Conservation (phyloP, 2,797 vertebrate genomes). For the Siniperca undulata region DNA sequence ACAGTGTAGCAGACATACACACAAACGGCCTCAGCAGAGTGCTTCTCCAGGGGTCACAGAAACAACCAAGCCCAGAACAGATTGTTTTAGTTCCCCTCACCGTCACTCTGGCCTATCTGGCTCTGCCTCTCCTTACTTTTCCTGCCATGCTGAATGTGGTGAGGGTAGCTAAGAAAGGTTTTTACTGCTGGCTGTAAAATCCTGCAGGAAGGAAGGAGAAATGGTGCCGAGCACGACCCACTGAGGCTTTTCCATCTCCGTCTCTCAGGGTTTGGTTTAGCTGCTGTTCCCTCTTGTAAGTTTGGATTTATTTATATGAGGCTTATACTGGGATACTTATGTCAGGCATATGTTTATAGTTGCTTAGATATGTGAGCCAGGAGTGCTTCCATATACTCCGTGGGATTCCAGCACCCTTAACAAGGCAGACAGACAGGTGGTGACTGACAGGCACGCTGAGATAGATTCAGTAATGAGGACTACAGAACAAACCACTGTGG, state of each 20-base stretch:
- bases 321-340: constrained; percentile 63
- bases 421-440: constrained; percentile 77
- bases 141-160: constrained; percentile 59
- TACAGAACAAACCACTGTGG: constrained; percentile 61
- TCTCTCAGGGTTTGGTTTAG: constrained; percentile 49
- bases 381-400: constrained; percentile 54
- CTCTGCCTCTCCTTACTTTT: constrained; percentile 45
- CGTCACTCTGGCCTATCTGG: constrained; percentile 47
- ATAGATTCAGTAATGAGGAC: constrained; percentile 77
- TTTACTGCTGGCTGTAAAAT: constrained; percentile 74
- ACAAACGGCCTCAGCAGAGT: constrained; percentile 32
- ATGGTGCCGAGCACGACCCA: constrained; percentile 48
- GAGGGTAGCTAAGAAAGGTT: constrained; percentile 55
- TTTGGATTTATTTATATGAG: constrained; percentile 76
- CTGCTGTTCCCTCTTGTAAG: constrained; percentile 59
- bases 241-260: constrained; percentile 52
- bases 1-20: constrained; percentile 47
- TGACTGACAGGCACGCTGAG: constrained; percentile 77
- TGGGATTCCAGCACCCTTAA: constrained; percentile 70
- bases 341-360: constrained; percentile 74
- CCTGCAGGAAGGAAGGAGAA: constrained; percentile 69
- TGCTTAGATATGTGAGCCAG: constrained; percentile 64
- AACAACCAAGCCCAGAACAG: constrained; percentile 55
- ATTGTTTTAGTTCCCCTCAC: constrained; percentile 69
- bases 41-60: constrained; percentile 64